phyloP scores from a whole-genome alignment of 2,797 vertebrate species.

The Eulemur coronatus region DNA sequence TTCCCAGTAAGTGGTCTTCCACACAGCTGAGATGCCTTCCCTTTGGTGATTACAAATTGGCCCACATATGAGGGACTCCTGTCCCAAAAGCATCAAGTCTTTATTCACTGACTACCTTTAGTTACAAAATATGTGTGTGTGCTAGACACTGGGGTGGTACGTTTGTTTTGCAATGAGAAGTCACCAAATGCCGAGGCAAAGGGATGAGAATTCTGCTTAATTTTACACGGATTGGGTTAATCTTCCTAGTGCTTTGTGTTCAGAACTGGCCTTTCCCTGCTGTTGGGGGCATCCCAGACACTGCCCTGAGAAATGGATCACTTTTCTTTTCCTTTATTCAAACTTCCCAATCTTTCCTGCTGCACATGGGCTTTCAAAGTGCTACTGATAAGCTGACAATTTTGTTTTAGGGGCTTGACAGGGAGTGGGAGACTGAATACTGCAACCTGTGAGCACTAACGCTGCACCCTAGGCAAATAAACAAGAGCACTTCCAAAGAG shows the following conservation, averaged over 20 bases:
- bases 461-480: conserved; percentile 54
- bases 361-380: conserved; percentile 59
- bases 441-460: conserved; percentile 28
- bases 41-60: background rate
- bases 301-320: background rate
- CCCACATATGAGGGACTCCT: background rate
- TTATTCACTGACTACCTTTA: background rate
- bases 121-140: background rate
- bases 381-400: conserved; percentile 43
- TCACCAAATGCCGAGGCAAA: background rate
- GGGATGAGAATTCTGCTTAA: background rate
- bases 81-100: background rate
- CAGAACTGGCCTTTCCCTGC: background rate
- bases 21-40: background rate
- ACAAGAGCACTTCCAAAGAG: conserved; percentile 44
- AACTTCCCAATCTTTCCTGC: conserved; percentile 44
- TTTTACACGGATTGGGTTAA: background rate
- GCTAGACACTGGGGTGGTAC: background rate
- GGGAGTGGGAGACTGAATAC: conserved; percentile 59
- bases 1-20: rapidly evolving
- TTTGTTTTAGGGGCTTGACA: conserved; percentile 55
- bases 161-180: background rate
- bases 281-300: background rate
- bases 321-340: conserved; percentile 56
- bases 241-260: background rate